Conservation (phyloP, 2,888 invertebrate genomes). For the Archips xylosteana region DNA sequence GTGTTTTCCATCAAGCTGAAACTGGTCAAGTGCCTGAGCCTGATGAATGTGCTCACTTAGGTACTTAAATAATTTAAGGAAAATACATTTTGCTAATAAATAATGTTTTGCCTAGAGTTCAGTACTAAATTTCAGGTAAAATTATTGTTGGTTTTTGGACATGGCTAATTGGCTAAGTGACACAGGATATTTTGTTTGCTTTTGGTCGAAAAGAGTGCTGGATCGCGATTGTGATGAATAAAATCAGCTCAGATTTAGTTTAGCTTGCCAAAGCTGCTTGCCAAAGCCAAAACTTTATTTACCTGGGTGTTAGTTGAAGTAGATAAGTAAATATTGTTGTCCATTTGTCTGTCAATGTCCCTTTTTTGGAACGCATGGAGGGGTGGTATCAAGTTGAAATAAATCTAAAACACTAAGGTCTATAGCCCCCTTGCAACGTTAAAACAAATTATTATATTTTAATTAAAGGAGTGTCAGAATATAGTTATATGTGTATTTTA, state of each 20-base stretch:
- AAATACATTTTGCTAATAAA: neutral
- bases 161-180: neutral
- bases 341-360: neutral
- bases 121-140: neutral
- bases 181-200: neutral
- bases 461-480: too few species aligned
- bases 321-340: neutral
- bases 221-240: constrained; percentile 32
- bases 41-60: neutral
- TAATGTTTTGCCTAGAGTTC: neutral
- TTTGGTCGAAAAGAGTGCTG: constrained; percentile 6
- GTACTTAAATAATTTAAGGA: neutral
- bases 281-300: constrained; percentile 30
- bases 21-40: constrained; percentile 3
- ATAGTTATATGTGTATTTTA: too few species aligned
- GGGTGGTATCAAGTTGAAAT: too few species aligned
- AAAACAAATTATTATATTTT: too few species aligned
- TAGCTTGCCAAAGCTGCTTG: constrained; percentile 30
- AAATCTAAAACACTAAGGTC: too few species aligned
- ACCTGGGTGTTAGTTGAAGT: constrained; percentile 9
- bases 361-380: neutral
- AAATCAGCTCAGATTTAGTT: constrained; percentile 30
- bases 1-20: constrained; percentile 6
- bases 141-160: neutral
- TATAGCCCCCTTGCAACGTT: too few species aligned